Conservation (phyloP, 2,888 invertebrate genomes). For the Girardia tigrina region DNA sequence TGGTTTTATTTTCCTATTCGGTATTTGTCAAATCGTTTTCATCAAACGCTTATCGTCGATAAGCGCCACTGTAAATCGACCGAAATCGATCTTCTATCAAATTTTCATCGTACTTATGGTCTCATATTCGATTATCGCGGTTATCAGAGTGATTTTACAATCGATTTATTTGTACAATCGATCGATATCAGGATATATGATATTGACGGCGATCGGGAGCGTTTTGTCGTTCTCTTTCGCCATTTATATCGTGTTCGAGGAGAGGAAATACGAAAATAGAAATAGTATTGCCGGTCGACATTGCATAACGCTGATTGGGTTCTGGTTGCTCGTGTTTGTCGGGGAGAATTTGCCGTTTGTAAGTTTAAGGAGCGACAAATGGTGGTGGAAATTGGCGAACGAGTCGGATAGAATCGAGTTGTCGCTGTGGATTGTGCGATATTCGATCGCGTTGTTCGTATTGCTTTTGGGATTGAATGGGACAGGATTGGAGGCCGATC, state of each 20-base stretch:
- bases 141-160: conserved; percentile 62
- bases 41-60: conserved; percentile 58
- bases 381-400: conserved; percentile 68
- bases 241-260: conserved; percentile 62
- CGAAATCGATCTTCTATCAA: conserved; percentile 60
- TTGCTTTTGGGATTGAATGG: conserved; percentile 58
- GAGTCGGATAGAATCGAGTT: conserved; percentile 65
- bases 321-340: conserved; percentile 75
- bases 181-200: conserved; percentile 40
- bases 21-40: conserved; percentile 52
- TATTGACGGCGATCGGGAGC: conserved; percentile 41
- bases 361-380: conserved; percentile 68
- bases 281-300: conserved; percentile 75
- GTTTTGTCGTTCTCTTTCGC: conserved; percentile 60
- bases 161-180: neutral
- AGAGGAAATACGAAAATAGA: conserved; percentile 67
- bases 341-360: conserved; percentile 73
- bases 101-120: conserved; percentile 64
- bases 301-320: conserved; percentile 70
- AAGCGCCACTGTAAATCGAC: no score
- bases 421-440: conserved; percentile 68
- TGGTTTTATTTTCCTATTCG: conserved; percentile 65
- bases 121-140: conserved; percentile 61
- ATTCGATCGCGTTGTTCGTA: conserved; percentile 62
- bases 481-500: no score